A percentile compares a stretch with the other conserved stretches of the same genome.
Conservation (phyloP, 2,113 vertebrate genomes). For the Sylvia atricapilla region DNA sequence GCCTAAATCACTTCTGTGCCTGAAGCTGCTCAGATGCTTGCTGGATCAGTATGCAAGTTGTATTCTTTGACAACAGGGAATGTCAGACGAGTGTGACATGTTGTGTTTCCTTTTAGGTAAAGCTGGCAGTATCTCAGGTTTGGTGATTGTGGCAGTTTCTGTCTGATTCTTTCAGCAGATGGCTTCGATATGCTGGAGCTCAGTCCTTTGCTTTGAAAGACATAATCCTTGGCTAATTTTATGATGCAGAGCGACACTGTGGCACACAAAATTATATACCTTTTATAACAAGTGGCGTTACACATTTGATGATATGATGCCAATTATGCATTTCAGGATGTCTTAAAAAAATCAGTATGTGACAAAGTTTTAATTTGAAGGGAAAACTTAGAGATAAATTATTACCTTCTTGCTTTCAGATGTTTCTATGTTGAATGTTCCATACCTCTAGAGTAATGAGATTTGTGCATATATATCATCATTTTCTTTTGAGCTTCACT, state of each 20-base stretch:
- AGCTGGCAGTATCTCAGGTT: neutral
- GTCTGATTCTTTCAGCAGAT: constrained; percentile 34
- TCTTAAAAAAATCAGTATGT: neutral
- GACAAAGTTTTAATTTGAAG: constrained; percentile 35
- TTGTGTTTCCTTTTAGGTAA: constrained; percentile 57
- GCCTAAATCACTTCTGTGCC: neutral
- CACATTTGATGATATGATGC: neutral
- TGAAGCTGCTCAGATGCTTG: constrained; percentile 44
- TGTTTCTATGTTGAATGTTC: constrained; percentile 15
- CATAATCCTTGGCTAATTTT: constrained; percentile 41
- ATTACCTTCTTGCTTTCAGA: constrained; percentile 16
- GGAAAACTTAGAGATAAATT: constrained; percentile 31
- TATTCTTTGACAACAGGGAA: constrained; percentile 42
- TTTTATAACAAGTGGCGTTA: constrained; percentile 16
- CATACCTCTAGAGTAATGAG: neutral
- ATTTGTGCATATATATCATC: neutral
- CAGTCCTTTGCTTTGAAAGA: constrained; percentile 17
- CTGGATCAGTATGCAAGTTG: constrained; percentile 18
- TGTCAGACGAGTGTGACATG: constrained; percentile 42
- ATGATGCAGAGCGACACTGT: neutral
- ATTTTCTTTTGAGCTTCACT: constrained; percentile 16
- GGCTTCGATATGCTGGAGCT: constrained; percentile 21
- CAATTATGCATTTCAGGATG: constrained; percentile 35
- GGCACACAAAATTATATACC: constrained; percentile 12
- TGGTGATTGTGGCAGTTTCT: constrained; percentile 34